These are phyloP conservation scores for Crocallis elinguaria DNA, from an alignment of 2,888 invertebrate genomes.

Conservation along the genomic window DNA sequence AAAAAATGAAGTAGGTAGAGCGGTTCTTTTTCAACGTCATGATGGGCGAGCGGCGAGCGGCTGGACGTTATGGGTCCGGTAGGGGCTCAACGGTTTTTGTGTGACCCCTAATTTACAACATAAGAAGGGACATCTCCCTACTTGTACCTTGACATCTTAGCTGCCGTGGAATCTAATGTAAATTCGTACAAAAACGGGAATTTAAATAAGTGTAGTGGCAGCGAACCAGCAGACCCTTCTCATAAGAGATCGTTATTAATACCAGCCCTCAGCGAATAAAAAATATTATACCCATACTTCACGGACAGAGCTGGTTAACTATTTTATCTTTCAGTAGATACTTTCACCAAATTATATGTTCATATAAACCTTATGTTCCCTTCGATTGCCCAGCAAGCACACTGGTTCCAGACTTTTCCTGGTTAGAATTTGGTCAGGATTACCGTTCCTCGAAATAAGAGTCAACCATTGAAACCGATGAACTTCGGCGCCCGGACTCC, in stretches of 20 bases:
- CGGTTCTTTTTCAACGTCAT: slow-evolving; percentile 72
- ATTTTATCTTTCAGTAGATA: neutral
- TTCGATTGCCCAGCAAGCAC: too few species aligned
- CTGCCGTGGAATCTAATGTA: slow-evolving; percentile 78
- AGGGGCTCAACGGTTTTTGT: slow-evolving; percentile 82
- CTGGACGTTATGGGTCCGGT: slow-evolving; percentile 79
- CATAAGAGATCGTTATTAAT: slow-evolving; percentile 75
- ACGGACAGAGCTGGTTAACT: slow-evolving; percentile 22
- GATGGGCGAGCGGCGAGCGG: slow-evolving; percentile 57
- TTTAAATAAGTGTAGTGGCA: slow-evolving; percentile 81
- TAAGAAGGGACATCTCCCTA: slow-evolving; percentile 75
- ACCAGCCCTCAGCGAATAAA: slow-evolving; percentile 64
- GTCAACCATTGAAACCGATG: too few species aligned
- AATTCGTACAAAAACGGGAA: slow-evolving; percentile 82
- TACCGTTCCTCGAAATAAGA: too few species aligned
- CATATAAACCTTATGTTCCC: too few species aligned
- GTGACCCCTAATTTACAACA: slow-evolving; percentile 83
- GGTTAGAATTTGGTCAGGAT: too few species aligned
- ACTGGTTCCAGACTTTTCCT: too few species aligned
- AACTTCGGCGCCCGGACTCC: too few species aligned
- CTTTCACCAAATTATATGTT: too few species aligned
- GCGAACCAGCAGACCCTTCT: slow-evolving; percentile 65
- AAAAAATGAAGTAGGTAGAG: slow-evolving; percentile 69
- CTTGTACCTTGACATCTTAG: slow-evolving; percentile 73
- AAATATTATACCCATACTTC: slow-evolving; percentile 51